Evolutionary conservation across 2,888 invertebrate genomes (phyloP).

Genomic region (Acutogordius australiensis): DNA sequence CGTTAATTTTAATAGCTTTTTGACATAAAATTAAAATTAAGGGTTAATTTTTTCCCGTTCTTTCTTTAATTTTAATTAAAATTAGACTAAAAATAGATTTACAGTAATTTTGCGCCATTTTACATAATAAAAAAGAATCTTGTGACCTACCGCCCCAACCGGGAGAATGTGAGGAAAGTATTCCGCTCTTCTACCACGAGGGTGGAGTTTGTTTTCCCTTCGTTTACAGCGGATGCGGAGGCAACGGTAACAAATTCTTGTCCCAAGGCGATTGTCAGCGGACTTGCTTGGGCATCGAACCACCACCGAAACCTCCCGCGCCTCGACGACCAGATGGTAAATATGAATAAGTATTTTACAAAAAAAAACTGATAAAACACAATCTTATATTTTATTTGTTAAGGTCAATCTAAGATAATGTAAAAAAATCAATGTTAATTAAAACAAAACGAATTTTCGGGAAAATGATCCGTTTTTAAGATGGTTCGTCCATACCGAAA

Average conservation of each 20-base stretch:
- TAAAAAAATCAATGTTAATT: too few species aligned
- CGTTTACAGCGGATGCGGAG: constrained; percentile 20
- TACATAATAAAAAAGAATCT: neutral
- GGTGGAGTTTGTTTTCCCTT: constrained; percentile 15
- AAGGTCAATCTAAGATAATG: too few species aligned
- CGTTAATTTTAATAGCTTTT: too few species aligned
- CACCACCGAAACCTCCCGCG: neutral
- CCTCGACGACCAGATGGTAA: neutral
- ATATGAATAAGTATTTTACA: neutral
- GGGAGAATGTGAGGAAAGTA: neutral
- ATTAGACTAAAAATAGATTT: neutral
- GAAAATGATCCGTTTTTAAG: too few species aligned
- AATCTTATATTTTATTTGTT: too few species aligned
- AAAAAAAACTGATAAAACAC: neutral
- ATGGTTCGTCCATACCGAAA: too few species aligned
- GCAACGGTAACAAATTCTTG: constrained; percentile 17
- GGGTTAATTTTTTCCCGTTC: too few species aligned
- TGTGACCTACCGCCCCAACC: neutral
- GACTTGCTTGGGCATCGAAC: neutral
- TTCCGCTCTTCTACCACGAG: constrained; percentile 11
- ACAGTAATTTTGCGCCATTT: neutral
- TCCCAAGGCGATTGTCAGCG: neutral
- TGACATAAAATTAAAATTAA: too few species aligned
- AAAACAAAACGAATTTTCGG: too few species aligned
- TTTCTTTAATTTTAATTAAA: neutral